Conservation (phyloP, 2,113 vertebrate genomes). For the Oncorhynchus kisutch region DNA sequence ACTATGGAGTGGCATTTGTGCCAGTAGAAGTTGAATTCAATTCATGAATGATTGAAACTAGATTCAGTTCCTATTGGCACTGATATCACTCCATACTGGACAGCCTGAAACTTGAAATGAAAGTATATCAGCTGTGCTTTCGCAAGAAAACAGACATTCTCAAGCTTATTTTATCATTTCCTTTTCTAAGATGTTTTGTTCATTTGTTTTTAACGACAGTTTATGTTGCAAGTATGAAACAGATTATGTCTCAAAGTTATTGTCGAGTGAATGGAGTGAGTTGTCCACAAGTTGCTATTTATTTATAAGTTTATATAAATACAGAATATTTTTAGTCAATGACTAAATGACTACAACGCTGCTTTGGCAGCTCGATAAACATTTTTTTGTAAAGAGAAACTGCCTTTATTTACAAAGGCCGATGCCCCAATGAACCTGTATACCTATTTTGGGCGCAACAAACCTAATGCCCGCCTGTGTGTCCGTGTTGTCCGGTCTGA, state of each 20-base stretch:
- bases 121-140: slow-evolving; percentile 58
- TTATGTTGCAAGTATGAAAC: slow-evolving; percentile 55
- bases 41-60: too few species aligned
- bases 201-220: slow-evolving; percentile 41
- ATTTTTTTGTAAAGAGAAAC: slow-evolving; percentile 87
- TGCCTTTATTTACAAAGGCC: slow-evolving; percentile 97
- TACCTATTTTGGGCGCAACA: slow-evolving; percentile 55
- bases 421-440: slow-evolving; percentile 60
- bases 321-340: slow-evolving; percentile 96
- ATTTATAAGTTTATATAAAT: slow-evolving; percentile 90
- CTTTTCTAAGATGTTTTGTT: slow-evolving; percentile 35
- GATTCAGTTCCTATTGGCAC: too few species aligned
- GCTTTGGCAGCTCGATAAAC: slow-evolving; percentile 93
- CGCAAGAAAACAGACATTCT: slow-evolving; percentile 40
- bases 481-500: slow-evolving; percentile 65
- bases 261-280: slow-evolving; percentile 58
- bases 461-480: slow-evolving; percentile 40
- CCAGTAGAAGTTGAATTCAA: too few species aligned
- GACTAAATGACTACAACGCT: slow-evolving; percentile 96
- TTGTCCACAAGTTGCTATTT: slow-evolving; percentile 82
- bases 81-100: slow-evolving; percentile 11
- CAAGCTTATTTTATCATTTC: slow-evolving; percentile 11
- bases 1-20: too few species aligned
- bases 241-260: slow-evolving; percentile 46
- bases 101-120: slow-evolving; percentile 78